Conservation (phyloP, 2,797 vertebrate genomes). For the Megalops cyprinoides region DNA sequence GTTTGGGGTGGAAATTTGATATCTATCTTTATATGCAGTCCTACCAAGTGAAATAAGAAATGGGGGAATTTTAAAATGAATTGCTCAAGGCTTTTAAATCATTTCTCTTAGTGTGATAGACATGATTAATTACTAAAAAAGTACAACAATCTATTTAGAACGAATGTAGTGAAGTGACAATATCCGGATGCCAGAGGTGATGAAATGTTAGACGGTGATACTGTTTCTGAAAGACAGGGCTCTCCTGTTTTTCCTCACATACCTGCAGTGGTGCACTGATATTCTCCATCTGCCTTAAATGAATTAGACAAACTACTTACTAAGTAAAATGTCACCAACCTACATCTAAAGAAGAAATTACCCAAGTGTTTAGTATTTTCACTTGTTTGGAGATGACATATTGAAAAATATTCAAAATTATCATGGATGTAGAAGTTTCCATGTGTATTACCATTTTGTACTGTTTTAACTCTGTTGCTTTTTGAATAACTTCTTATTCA, state of each 20-base stretch:
- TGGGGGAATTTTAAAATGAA: background rate
- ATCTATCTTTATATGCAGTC: background rate
- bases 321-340: background rate
- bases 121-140: background rate
- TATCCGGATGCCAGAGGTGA: constrained; percentile 16
- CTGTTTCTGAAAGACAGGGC: constrained; percentile 9
- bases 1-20: background rate
- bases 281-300: background rate
- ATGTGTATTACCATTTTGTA: background rate
- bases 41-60: background rate
- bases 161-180: background rate
- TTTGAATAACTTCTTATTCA: background rate
- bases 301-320: background rate
- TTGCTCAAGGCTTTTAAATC: background rate
- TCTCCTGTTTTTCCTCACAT: constrained; percentile 57
- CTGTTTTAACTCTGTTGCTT: background rate
- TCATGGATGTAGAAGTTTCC: background rate
- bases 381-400: background rate
- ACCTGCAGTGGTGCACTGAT: constrained; percentile 47
- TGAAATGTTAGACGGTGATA: constrained; percentile 48
- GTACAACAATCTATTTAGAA: constrained; percentile 10
- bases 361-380: background rate
- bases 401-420: background rate
- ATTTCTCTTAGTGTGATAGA: background rate
- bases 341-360: background rate